Percentiles rank a stretch among this genome's conserved stretches.
Conservation (phyloP, 2,113 vertebrate species). For the Crotalus tigris region DNA sequence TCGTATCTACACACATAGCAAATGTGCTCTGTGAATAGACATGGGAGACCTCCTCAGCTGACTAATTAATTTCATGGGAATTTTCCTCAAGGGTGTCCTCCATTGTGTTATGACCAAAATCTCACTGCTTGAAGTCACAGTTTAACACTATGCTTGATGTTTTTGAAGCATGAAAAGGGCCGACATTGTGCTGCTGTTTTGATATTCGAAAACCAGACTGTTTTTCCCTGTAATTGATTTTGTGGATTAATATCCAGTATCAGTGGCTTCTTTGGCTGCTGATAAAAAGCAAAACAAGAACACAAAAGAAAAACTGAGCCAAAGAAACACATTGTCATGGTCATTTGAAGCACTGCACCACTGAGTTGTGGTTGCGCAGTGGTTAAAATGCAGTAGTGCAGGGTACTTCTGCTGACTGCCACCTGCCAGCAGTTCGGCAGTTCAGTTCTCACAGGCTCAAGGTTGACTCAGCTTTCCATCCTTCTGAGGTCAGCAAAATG, state of each 20-base stretch:
- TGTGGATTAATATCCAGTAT: not conserved
- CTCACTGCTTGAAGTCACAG: not conserved
- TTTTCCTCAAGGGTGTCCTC: conserved; percentile 23
- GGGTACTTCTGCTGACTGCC: no score
- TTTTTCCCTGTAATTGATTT: conserved; percentile 7
- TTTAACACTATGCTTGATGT: not conserved
- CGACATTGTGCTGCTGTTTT: conserved; percentile 2
- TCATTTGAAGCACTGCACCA: not conserved
- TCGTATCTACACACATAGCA: not conserved
- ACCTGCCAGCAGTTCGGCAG: no score
- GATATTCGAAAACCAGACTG: conserved; percentile 27
- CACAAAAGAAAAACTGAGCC: no score
- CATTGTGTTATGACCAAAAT: not conserved
- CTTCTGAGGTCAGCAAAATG: no score
- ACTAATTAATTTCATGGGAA: conserved; percentile 1
- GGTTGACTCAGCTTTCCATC: no score
- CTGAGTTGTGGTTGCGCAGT: no score
- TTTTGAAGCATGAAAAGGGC: not conserved
- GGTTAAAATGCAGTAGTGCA: no score
- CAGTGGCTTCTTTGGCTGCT: not conserved
- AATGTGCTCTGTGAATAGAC: not conserved
- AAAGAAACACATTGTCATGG: not conserved
- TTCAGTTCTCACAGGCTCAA: no score
- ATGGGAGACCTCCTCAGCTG: conserved; percentile 32
- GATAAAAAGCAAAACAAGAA: not conserved